Conservation (phyloP, 2,797 vertebrate genomes). For the Xenentodon cancila region DNA sequence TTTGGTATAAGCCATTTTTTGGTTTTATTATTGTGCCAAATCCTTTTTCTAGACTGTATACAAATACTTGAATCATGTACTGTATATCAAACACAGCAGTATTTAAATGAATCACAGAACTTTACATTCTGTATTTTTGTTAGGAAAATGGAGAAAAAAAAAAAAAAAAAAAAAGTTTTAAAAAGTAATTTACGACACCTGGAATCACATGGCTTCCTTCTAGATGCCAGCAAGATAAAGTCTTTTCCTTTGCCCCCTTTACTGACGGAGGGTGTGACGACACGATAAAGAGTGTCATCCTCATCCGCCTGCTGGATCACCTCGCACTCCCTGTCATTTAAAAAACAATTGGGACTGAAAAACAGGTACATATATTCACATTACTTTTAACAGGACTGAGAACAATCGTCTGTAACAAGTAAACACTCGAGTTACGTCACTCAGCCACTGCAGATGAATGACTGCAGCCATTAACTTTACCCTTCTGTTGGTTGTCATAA, state of each 20-base stretch:
- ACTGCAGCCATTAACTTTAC: neutral
- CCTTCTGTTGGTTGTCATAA: neutral
- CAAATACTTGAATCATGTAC: neutral
- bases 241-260: constrained; percentile 86
- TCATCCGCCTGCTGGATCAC: constrained; percentile 89
- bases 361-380: neutral
- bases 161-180: neutral
- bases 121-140: too few relatives aligned
- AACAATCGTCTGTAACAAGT: neutral
- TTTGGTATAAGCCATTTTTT: too few relatives aligned
- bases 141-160: neutral
- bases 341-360: neutral
- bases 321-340: constrained; percentile 83
- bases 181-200: constrained; percentile 75
- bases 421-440: neutral
- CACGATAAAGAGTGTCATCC: constrained; percentile 90
- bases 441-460: neutral
- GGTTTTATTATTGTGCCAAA: too few relatives aligned
- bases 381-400: neutral
- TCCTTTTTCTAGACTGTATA: too few relatives aligned
- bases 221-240: constrained; percentile 92
- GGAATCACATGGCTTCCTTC: constrained; percentile 88
- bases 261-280: constrained; percentile 83
- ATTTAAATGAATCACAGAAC: too few relatives aligned
- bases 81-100: too few relatives aligned